A percentile compares a stretch with the other conserved stretches of the same genome.
phyloP scores from a whole-genome alignment of 1,140 invertebrate genomes.

The Lepidurus couesii region DNA sequence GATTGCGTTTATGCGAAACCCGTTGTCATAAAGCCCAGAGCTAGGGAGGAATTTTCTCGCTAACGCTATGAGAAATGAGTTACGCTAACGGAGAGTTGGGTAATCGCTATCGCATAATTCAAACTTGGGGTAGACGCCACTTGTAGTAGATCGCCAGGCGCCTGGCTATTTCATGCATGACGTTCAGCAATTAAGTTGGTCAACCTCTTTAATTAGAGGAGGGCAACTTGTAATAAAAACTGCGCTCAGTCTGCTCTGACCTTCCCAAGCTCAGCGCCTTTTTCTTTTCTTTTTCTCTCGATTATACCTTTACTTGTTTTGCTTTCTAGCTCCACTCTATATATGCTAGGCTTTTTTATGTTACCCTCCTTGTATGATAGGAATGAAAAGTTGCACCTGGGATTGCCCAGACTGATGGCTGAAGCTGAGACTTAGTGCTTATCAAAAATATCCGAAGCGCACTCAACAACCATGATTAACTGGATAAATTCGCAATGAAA shows the following conservation, averaged over 20 bases:
- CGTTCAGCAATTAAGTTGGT: background rate
- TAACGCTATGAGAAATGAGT: background rate
- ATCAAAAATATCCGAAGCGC: background rate
- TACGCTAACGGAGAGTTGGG: background rate
- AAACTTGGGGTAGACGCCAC: background rate
- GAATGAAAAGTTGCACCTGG: constrained; percentile 12
- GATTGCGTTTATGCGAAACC: background rate
- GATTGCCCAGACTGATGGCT: background rate
- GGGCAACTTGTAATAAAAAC: constrained; percentile 5
- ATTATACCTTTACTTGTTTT: background rate
- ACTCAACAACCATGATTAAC: background rate
- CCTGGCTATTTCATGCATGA: background rate
- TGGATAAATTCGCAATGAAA: background rate
- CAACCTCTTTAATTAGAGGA: background rate
- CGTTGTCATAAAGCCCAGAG: constrained; percentile 9
- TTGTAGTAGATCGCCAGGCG: background rate
- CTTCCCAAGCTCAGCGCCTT: background rate
- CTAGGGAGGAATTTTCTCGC: background rate
- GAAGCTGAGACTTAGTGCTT: background rate
- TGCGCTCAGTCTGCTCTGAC: background rate
- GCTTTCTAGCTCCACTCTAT: background rate
- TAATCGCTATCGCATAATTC: constrained; percentile 11
- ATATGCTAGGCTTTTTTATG: background rate
- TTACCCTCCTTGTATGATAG: background rate
- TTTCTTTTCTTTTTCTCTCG: background rate